Conservation (phyloP, 2,797 vertebrate species). For the Chromobotia macracanthus region DNA sequence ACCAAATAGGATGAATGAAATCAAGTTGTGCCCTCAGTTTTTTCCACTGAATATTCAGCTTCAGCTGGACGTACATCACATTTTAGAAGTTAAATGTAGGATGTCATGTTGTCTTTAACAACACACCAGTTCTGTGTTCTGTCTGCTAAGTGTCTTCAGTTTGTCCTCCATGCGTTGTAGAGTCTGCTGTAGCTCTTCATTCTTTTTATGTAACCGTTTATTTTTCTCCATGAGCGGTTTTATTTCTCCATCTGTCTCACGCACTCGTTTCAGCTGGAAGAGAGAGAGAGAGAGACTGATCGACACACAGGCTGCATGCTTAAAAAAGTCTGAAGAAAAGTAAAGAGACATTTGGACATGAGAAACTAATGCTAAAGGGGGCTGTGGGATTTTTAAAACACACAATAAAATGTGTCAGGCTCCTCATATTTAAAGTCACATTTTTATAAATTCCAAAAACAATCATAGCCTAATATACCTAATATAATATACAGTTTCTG, state of each 20-base stretch:
- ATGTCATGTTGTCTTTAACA: constrained; percentile 7
- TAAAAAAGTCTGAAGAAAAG: background rate
- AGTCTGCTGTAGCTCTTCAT: constrained; percentile 90
- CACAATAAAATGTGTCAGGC: too few relatives aligned
- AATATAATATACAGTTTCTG: too few relatives aligned
- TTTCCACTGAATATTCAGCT: background rate
- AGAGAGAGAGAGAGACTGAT: constrained; percentile 16
- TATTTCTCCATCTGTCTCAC: constrained; percentile 93
- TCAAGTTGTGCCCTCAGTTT: background rate
- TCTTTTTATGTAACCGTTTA: constrained; percentile 91
- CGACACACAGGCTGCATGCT: background rate
- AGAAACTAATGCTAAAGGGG: too few relatives aligned
- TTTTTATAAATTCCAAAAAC: too few relatives aligned
- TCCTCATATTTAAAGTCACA: too few relatives aligned
- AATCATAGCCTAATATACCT: too few relatives aligned
- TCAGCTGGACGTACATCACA: too few relatives aligned
- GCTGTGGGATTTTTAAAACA: too few relatives aligned
- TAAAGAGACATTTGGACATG: background rate
- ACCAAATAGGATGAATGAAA: background rate
- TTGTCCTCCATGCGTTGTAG: constrained; percentile 98
- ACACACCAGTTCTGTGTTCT: constrained; percentile 91
- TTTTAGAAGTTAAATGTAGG: too few relatives aligned
- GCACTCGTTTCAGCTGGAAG: constrained; percentile 88
- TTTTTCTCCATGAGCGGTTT: constrained; percentile 96
- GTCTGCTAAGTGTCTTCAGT: constrained; percentile 88